Evolutionary conservation across 2,888 invertebrate species (phyloP).

Genomic region (Hirtodrosophila histrioides): DNA sequence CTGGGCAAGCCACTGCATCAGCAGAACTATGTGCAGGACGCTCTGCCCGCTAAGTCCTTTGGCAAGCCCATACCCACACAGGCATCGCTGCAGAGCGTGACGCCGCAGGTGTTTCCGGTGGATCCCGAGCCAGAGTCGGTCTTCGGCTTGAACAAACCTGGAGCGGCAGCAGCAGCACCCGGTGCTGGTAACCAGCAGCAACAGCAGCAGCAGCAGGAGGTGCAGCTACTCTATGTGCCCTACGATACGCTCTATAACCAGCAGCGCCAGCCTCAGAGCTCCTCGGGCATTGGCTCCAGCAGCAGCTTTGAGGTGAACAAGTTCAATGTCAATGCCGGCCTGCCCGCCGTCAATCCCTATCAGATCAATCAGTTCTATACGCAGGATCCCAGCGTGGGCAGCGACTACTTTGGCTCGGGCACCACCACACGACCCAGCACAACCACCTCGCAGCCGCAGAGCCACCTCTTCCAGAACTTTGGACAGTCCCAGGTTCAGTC

Average conservation of each 20-base stretch:
- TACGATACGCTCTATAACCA: conserved; percentile 89
- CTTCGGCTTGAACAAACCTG: conserved; percentile 71
- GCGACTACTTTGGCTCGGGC: conserved; percentile 67
- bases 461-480: conserved; percentile 75
- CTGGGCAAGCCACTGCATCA: conserved; percentile 80
- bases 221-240: conserved; percentile 93
- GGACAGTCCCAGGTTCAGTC: conserved; percentile 48
- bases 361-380: conserved; percentile 85
- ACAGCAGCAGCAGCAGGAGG: conserved; percentile 87
- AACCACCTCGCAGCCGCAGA: conserved; percentile 76
- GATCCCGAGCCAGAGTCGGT: conserved; percentile 65
- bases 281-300: conserved; percentile 39
- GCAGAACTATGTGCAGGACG: conserved; percentile 80
- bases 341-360: conserved; percentile 84
- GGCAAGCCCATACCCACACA: conserved; percentile 75
- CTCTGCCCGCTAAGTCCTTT: conserved; percentile 71
- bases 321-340: conserved; percentile 74
- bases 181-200: conserved; percentile 74
- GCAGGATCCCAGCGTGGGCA: conserved; percentile 74
- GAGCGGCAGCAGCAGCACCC: conserved; percentile 47
- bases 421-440: conserved; percentile 80
- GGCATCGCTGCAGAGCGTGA: conserved; percentile 73
- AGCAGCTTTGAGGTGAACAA: conserved; percentile 75
- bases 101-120: conserved; percentile 75
- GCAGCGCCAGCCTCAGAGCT: conserved; percentile 52